Percentiles rank a stretch among this genome's conserved stretches.
These are phyloP conservation scores for Yponomeuta evonymella DNA, from an alignment of 2,888 invertebrate genomes.

Conservation along the genomic window DNA sequence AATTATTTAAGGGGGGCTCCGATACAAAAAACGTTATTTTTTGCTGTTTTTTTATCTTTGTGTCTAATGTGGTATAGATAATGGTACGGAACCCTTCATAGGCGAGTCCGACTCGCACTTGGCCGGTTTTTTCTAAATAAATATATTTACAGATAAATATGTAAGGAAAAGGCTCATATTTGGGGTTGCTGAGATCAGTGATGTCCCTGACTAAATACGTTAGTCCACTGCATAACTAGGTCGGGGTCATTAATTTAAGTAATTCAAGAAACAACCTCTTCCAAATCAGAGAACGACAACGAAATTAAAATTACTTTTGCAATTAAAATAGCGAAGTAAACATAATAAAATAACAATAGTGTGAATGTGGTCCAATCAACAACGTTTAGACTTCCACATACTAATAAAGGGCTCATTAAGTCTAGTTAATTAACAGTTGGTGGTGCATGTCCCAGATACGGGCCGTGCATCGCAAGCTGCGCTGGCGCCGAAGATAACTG, in stretches of 20 bases:
- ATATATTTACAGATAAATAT: background rate
- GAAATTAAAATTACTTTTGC: background rate
- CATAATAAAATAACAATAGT: background rate
- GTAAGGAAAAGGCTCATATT: background rate
- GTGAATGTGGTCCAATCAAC: slow-evolving; percentile 13
- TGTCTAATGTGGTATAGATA: too few species aligned
- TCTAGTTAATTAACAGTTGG: slow-evolving; percentile 64
- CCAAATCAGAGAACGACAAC: background rate
- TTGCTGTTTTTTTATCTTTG: too few species aligned
- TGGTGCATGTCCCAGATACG: slow-evolving; percentile 57
- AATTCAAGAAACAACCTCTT: background rate
- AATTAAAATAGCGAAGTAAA: background rate
- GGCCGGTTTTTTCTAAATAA: too few species aligned
- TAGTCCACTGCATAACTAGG: background rate
- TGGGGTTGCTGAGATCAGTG: background rate
- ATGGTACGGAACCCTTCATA: too few species aligned
- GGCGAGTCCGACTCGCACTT: too few species aligned
- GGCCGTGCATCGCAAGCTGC: slow-evolving; percentile 62
- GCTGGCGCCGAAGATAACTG: slow-evolving; percentile 70
- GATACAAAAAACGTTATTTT: too few species aligned
- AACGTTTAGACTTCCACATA: slow-evolving; percentile 26
- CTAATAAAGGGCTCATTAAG: slow-evolving; percentile 50
- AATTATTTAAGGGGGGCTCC: too few species aligned
- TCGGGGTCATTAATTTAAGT: background rate
- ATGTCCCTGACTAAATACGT: background rate